A percentile compares a stretch with the other conserved stretches of the same genome.
Conservation (phyloP, 92 coral and sea anemone species). For the Hydrozoanthus gracilis region DNA sequence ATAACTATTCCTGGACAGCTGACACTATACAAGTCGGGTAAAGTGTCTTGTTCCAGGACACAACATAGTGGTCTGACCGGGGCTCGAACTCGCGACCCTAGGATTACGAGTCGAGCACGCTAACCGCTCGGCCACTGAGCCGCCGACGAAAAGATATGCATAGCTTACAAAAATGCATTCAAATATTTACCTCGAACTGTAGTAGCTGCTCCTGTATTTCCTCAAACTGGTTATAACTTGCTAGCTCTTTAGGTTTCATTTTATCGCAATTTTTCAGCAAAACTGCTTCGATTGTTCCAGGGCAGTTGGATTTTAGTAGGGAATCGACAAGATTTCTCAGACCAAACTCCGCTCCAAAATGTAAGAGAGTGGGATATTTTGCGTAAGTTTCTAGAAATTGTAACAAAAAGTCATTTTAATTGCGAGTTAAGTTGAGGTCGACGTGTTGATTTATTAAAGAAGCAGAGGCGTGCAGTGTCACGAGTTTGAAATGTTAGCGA, state of each 20-base stretch:
- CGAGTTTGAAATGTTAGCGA: too few species aligned
- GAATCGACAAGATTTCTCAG: constrained; percentile 10
- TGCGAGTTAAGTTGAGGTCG: too few species aligned
- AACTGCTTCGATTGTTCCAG: constrained; percentile 26
- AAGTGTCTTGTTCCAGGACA: too few species aligned
- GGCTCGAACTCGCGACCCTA: too few species aligned
- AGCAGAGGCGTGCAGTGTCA: too few species aligned
- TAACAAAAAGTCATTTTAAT: background rate
- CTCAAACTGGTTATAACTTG: background rate
- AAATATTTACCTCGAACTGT: background rate
- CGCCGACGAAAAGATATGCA: background rate
- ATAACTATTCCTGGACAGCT: too few species aligned
- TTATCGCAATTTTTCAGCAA: constrained; percentile 28
- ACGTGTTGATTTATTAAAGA: too few species aligned
- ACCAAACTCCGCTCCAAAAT: constrained; percentile 37
- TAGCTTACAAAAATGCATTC: background rate
- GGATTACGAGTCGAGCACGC: too few species aligned
- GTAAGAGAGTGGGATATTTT: constrained; percentile 30
- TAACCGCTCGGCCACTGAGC: background rate
- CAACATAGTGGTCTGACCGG: background rate
- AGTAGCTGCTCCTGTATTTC: constrained; percentile 23
- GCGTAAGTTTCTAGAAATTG: constrained; percentile 11
- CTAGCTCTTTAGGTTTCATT: constrained; percentile 24
- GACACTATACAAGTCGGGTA: too few species aligned
- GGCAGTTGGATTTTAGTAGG: background rate